These are phyloP conservation scores for Diachasma alloeum DNA, from an alignment of 1,140 invertebrate genomes.

Conservation along the genomic window DNA sequence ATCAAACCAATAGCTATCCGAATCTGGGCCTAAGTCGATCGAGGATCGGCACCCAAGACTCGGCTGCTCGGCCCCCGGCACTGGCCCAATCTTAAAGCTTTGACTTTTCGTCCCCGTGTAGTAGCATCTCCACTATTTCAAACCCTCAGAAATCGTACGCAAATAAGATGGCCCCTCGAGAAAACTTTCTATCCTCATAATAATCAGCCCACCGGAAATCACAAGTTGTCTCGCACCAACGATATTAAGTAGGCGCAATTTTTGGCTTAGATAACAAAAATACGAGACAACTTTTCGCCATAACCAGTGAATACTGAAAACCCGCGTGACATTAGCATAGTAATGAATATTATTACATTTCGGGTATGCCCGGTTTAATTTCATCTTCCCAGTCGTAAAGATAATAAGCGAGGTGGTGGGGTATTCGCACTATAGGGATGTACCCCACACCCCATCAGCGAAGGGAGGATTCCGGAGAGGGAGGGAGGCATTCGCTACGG, in stretches of 20 bases:
- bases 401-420: constrained; percentile 64
- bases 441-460: constrained; percentile 24
- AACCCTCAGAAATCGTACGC: too few relatives aligned
- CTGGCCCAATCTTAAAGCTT: too few relatives aligned
- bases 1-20: too few relatives aligned
- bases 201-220: neutral
- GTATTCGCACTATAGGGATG: constrained; percentile 33
- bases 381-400: constrained; percentile 65
- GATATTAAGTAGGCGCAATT: neutral
- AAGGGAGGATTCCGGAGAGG: neutral
- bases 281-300: constrained; percentile 61
- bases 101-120: too few relatives aligned
- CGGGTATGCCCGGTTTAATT: constrained; percentile 64
- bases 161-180: neutral
- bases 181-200: neutral
- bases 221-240: neutral
- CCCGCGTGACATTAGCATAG: constrained; percentile 63
- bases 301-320: constrained; percentile 42
- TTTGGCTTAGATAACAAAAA: constrained; percentile 62
- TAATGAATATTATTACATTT: constrained; percentile 68
- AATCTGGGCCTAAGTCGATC: too few relatives aligned
- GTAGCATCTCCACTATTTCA: too few relatives aligned
- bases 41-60: too few relatives aligned
- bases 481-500: neutral
- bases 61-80: too few relatives aligned